These are phyloP conservation scores for Aplysia californica DNA, from an alignment of 1,140 invertebrate genomes.

Conservation along the genomic window DNA sequence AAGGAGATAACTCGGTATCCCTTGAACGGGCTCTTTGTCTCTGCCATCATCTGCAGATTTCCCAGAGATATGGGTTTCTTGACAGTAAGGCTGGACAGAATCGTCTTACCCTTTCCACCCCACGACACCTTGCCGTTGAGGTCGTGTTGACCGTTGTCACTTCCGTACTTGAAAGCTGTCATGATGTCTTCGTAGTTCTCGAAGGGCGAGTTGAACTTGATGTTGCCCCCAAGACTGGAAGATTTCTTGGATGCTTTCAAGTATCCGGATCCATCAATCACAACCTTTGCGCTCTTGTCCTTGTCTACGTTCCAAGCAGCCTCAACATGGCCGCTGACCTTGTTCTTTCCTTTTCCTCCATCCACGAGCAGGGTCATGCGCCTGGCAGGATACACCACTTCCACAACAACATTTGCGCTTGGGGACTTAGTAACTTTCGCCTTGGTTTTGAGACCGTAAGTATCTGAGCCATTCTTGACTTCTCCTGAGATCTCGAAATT, in stretches of 20 bases:
- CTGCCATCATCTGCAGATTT: no score
- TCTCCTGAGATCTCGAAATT: constrained; percentile 29
- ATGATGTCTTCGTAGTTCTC: constrained; percentile 29
- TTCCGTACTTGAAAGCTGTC: constrained; percentile 6
- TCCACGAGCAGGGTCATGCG: constrained; percentile 28
- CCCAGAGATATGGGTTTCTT: no score
- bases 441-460: constrained; percentile 19
- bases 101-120: no score
- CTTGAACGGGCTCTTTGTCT: no score
- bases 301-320: constrained; percentile 47
- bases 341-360: constrained; percentile 27
- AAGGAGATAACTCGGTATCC: neutral
- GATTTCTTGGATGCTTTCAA: neutral
- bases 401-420: constrained; percentile 12
- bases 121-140: no score
- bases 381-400: constrained; percentile 36
- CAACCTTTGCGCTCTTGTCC: constrained; percentile 39
- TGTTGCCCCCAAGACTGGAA: constrained; percentile 19
- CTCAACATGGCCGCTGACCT: constrained; percentile 37
- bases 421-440: constrained; percentile 21
- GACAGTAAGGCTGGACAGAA: no score
- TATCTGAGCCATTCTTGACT: constrained; percentile 10
- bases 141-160: constrained; percentile 18
- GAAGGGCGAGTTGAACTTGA: constrained; percentile 53
- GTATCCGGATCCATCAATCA: constrained; percentile 1